A percentile compares a stretch with the other conserved stretches of the same genome.
Conservation (phyloP, 2,113 vertebrate species). For the Neoarius graeffei region DNA sequence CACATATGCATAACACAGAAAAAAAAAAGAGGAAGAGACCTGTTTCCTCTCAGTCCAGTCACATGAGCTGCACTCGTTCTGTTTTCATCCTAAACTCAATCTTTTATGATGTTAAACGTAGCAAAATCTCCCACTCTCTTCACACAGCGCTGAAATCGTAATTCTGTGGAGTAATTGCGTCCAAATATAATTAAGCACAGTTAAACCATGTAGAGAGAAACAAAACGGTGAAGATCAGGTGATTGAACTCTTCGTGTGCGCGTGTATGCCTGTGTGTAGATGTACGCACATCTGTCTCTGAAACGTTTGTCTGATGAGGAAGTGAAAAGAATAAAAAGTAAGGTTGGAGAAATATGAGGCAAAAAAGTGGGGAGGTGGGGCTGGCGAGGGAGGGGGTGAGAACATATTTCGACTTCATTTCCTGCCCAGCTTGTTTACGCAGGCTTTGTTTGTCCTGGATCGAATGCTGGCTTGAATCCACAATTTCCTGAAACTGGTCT, state of each 20-base stretch:
- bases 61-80: background rate
- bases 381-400: background rate
- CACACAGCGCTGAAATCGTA: background rate
- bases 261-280: background rate
- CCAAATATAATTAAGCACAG: background rate
- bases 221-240: background rate
- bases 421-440: constrained; percentile 15
- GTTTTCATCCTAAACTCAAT: background rate
- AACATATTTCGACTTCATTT: constrained; percentile 26
- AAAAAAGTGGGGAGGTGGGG: background rate
- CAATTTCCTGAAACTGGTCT: constrained; percentile 17
- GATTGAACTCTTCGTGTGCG: background rate
- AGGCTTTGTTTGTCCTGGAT: background rate
- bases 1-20: background rate
- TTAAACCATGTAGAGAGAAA: background rate
- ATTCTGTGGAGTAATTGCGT: background rate
- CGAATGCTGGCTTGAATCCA: background rate
- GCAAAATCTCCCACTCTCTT: background rate
- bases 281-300: background rate
- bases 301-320: background rate
- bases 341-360: background rate
- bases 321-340: background rate
- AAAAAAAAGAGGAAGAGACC: constrained; percentile 35
- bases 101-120: background rate
- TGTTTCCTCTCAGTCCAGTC: constrained; percentile 19